Percentiles rank a stretch among this genome's conserved stretches.
These are phyloP conservation scores for Clarias laeviceps DNA, from an alignment of 2,797 vertebrate species.

Conservation along the genomic window DNA sequence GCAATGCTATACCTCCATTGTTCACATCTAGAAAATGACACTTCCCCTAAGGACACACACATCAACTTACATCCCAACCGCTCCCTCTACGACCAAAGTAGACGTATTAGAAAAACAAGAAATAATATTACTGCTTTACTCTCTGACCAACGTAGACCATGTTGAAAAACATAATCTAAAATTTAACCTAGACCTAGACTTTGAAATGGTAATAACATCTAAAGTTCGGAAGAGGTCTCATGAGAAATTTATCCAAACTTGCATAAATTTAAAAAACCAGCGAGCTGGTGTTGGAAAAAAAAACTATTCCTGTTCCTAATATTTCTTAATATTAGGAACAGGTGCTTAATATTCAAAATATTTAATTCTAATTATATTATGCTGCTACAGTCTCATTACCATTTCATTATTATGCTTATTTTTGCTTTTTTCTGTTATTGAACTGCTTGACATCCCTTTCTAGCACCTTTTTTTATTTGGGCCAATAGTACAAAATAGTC, in stretches of 20 bases:
- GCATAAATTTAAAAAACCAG: not conserved
- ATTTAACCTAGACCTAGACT: not conserved
- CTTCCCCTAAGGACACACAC: slow-evolving; percentile 58
- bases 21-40: slow-evolving; percentile 58
- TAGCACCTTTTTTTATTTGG: not conserved
- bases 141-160: not conserved
- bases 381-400: not conserved
- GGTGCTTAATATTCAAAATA: not conserved
- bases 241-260: not conserved
- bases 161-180: not conserved
- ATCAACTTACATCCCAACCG: slow-evolving; percentile 50
- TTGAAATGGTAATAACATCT: not conserved
- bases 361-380: not conserved
- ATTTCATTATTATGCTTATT: not conserved
- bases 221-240: not conserved
- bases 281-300: not conserved
- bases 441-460: not conserved
- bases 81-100: slow-evolving; percentile 33
- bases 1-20: slow-evolving; percentile 61
- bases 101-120: slow-evolving; percentile 24
- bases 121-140: slow-evolving; percentile 2
- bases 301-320: not conserved
- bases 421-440: not conserved
- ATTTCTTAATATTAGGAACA: too few relatives aligned
- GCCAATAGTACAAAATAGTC: not conserved